Conservation (phyloP, 1,140 invertebrate species). For the Drosophila murphyi region DNA sequence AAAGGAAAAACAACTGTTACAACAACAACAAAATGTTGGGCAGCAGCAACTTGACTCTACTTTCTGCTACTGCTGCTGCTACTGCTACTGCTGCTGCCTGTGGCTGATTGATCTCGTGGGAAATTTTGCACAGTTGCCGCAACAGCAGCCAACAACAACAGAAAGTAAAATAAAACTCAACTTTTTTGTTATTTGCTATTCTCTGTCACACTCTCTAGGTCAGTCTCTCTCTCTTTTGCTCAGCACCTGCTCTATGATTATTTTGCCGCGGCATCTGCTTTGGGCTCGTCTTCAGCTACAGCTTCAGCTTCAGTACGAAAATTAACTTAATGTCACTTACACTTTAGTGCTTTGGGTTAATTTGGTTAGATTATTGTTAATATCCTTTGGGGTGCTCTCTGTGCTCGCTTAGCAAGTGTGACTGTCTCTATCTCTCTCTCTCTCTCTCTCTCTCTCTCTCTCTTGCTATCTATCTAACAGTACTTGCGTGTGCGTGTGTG, state of each 20-base stretch:
- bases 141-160: constrained; percentile 51
- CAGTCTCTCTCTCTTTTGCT: constrained; percentile 2
- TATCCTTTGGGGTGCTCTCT: constrained; percentile 76
- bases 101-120: constrained; percentile 82
- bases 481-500: not conserved
- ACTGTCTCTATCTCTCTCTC: not conserved
- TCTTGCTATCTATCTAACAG: too few species aligned
- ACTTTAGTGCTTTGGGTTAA: constrained; percentile 83
- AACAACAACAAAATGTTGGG: constrained; percentile 37
- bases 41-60: constrained; percentile 34
- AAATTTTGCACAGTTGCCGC: constrained; percentile 81
- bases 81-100: constrained; percentile 59
- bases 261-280: constrained; percentile 49
- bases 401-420: constrained; percentile 31
- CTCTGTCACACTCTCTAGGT: constrained; percentile 3
- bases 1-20: constrained; percentile 10
- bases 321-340: constrained; percentile 83
- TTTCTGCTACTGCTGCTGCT: constrained; percentile 31
- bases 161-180: constrained; percentile 63
- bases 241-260: constrained; percentile 32
- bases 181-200: constrained; percentile 32
- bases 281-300: constrained; percentile 35
- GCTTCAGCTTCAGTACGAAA: constrained; percentile 60
- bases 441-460: not conserved
- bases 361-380: constrained; percentile 84